A percentile compares a stretch with the other conserved stretches of the same genome.
Evolutionary conservation across 2,888 invertebrate genomes (phyloP).

Genomic region (Temnothorax unifasciatus): DNA sequence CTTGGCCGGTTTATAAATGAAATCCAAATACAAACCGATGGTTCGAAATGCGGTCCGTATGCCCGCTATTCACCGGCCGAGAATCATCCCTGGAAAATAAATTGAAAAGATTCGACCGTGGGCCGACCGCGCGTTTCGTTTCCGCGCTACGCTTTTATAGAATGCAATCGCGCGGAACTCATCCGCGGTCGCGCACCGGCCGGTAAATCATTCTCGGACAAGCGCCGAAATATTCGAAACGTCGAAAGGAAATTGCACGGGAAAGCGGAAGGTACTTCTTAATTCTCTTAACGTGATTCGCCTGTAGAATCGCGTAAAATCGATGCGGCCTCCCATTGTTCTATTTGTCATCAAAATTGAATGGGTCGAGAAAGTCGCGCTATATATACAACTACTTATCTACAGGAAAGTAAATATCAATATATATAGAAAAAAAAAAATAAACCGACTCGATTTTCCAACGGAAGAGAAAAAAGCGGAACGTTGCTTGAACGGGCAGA

Average conservation of each 20-base stretch:
- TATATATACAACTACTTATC: not conserved
- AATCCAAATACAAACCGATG: too few relatives aligned
- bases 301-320: not conserved
- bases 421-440: not conserved
- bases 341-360: conserved; percentile 29
- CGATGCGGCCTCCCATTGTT: conserved; percentile 4
- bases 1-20: too few relatives aligned
- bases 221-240: conserved; percentile 28
- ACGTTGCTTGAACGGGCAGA: not conserved
- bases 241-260: conserved; percentile 27
- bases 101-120: conserved; percentile 37
- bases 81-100: conserved; percentile 42
- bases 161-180: conserved; percentile 46
- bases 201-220: conserved; percentile 43
- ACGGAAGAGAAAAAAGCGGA: not conserved
- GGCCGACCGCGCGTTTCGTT: conserved; percentile 25
- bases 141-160: conserved; percentile 18
- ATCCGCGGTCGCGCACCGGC: conserved; percentile 23
- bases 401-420: conserved; percentile 1
- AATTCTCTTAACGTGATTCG: conserved; percentile 40
- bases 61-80: conserved; percentile 13
- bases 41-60: conserved; percentile 5
- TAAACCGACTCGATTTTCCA: not conserved
- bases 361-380: not conserved
- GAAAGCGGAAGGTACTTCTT: conserved; percentile 3